Conservation (phyloP, 2,797 vertebrate species). For the Leuciscus waleckii region DNA sequence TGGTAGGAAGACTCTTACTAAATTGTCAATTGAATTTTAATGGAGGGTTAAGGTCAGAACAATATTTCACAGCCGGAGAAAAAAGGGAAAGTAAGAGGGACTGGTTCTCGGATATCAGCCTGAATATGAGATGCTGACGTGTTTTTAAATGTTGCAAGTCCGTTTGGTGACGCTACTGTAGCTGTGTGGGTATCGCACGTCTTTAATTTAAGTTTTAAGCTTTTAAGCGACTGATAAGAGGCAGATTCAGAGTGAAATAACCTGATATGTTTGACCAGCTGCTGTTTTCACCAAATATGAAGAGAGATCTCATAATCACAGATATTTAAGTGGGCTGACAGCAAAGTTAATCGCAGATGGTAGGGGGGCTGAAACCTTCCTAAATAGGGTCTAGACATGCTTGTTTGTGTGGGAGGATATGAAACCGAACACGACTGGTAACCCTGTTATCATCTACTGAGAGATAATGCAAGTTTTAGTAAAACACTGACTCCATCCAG, state of each 20-base stretch:
- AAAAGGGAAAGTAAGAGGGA: conserved; percentile 7
- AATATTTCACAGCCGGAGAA: conserved; percentile 35
- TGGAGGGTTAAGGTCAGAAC: conserved; percentile 49
- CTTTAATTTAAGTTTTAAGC: conserved; percentile 7
- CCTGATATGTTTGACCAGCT: conserved; percentile 17
- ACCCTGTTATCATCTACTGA: not conserved
- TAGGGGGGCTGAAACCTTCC: not conserved
- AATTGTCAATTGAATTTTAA: conserved; percentile 51
- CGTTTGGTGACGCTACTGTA: not conserved
- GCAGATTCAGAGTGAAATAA: not conserved
- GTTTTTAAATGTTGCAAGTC: not conserved
- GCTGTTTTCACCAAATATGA: conserved; percentile 32
- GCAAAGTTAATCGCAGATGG: conserved; percentile 12
- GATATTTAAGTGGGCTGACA: conserved; percentile 27
- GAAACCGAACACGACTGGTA: not conserved
- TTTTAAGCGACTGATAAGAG: not conserved
- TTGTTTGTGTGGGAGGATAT: conserved; percentile 16
- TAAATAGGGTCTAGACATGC: conserved; percentile 1
- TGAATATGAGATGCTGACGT: not conserved
- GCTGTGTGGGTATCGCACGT: not conserved
- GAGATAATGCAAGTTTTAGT: conserved; percentile 6
- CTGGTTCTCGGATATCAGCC: not conserved
- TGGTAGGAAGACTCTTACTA: conserved; percentile 31
- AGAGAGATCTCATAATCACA: conserved; percentile 21
- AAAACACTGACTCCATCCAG: conserved; percentile 5